phyloP scores from a whole-genome alignment of 1,140 invertebrate species.

The Aphelenchoides besseyi region DNA sequence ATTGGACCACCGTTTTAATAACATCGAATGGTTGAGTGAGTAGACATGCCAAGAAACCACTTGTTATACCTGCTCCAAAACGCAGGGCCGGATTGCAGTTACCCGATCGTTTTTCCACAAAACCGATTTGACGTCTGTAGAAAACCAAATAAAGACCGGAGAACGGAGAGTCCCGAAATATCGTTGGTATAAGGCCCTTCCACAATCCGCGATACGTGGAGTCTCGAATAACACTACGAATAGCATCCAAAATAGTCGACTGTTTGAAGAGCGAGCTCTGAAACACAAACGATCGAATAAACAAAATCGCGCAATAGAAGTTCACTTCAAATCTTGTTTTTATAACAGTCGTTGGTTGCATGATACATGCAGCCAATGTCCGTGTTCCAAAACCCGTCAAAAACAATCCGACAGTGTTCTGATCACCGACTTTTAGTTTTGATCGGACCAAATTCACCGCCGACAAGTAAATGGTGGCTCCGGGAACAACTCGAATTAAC shows the following conservation, averaged over 20 bases:
- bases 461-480: conserved; percentile 11
- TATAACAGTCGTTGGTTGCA: conserved; percentile 12
- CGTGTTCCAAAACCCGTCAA: conserved; percentile 13
- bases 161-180: conserved; percentile 13
- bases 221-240: neutral
- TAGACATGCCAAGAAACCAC: conserved; percentile 19
- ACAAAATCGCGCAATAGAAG: neutral
- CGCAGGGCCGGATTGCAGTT: neutral
- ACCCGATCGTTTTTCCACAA: neutral
- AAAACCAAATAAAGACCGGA: conserved; percentile 17
- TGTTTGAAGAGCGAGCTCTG: conserved; percentile 8
- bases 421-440: conserved; percentile 10
- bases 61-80: neutral
- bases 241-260: conserved; percentile 1
- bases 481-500: conserved; percentile 10
- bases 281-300: conserved; percentile 1
- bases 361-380: neutral
- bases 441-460: neutral
- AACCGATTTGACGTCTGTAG: conserved; percentile 11
- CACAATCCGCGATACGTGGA: neutral
- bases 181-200: conserved; percentile 9
- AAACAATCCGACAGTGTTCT: neutral
- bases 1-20: conserved; percentile 15
- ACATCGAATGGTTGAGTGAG: conserved; percentile 23
- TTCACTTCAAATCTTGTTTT: conserved; percentile 15